Evolutionary conservation across 2,797 vertebrate species (phyloP), one percentile per base, ranked within the genome.

Genomic region (Melanotaenia maccullochi): DNA sequence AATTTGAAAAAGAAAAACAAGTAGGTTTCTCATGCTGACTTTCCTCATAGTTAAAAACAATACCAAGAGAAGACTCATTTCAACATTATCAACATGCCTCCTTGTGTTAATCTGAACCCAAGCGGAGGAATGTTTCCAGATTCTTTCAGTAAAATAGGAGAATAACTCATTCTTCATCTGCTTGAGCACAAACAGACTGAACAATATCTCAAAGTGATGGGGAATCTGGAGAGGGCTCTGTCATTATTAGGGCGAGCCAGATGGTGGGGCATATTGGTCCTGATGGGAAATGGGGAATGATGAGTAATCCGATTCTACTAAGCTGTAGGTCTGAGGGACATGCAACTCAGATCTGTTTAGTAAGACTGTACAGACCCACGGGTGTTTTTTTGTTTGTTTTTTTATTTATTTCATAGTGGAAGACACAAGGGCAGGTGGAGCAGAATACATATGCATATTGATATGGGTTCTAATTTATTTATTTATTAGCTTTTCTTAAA

Each of bases 181-280:
- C 67, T 65, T 52, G 51, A 65, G 49, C 73, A 64, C 68, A 65
- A 72, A 66, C 59, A 25, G 58, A 16, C 35, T 5, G 18, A 73
- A 71, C 55, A 71, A 73, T 79, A 71, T 74, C 76, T 90, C 73
- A 74, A 33, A 62, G 65, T 78, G 75, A 85, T 78, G 73, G 71
- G 72, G 68, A 78, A 68, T 76, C 59, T 56, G 75, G 42, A 85
- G 79, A 83, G 62, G 82, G 52, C 73, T 83, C 35, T 57, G 70
- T 81, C 81, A 65, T 85, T 82, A 88, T 85, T 81, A 85, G 88
- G 74, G 54, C 4, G 67, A 88, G 79, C 81, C 89, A 92, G 87
- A 90, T 91, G 84, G 89, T 57, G 67, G 79, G 80, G 82, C 77
- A 85, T 85, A 86, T 87, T 76, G 85, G 68, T 84, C 73, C 73